A percentile compares a stretch with the other conserved stretches of the same genome.
phyloP scores from a whole-genome alignment of 2,888 invertebrate genomes.

The Baronia brevicornis region DNA sequence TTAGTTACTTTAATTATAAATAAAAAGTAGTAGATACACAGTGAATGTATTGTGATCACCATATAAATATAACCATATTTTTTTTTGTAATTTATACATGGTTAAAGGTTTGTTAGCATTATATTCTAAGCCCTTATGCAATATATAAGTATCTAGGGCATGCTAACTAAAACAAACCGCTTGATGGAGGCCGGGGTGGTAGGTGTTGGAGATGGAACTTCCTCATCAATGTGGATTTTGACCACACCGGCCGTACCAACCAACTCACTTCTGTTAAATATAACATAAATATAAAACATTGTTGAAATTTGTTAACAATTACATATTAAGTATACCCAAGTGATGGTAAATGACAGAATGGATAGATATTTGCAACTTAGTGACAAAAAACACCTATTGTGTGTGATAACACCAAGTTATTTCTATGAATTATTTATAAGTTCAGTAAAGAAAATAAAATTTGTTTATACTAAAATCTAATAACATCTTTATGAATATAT shows the following conservation, averaged over 20 bases:
- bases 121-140: conserved; percentile 58
- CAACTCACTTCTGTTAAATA: conserved; percentile 77
- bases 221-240: conserved; percentile 73
- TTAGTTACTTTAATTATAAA: too few species aligned
- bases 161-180: conserved; percentile 69
- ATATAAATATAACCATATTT: conserved; percentile 2
- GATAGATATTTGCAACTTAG: too few species aligned
- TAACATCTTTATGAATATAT: too few species aligned
- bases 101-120: conserved; percentile 19
- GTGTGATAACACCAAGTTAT: too few species aligned
- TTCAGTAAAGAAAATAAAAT: too few species aligned
- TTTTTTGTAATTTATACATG: conserved; percentile 4
- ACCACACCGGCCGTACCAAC: conserved; percentile 77
- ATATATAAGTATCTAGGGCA: conserved; percentile 49
- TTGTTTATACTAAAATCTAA: too few species aligned
- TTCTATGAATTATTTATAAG: too few species aligned
- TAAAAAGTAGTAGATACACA: conserved; percentile 14
- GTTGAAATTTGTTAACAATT: neutral
- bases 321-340: neutral
- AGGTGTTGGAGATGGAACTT: conserved; percentile 66
- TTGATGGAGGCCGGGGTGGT: conserved; percentile 72
- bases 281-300: conserved; percentile 27
- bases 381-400: too few species aligned
- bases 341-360: neutral
- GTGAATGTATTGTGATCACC: conserved; percentile 10